phyloP scores from a whole-genome alignment of 2,797 vertebrate genomes.

The Iguana delicatissima region DNA sequence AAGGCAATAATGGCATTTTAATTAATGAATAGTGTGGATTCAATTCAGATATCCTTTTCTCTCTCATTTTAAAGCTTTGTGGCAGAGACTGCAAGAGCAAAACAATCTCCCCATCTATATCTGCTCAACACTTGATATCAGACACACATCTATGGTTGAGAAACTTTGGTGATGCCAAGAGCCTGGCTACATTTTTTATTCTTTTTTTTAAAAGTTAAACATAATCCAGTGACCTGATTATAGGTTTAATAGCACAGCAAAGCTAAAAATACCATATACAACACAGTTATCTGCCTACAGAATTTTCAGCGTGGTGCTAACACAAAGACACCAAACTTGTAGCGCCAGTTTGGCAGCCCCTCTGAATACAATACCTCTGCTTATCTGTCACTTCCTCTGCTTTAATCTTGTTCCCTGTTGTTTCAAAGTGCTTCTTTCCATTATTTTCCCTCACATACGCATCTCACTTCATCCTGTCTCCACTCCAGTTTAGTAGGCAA shows the following conservation, averaged over 20 bases:
- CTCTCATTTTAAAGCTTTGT: conserved; percentile 32
- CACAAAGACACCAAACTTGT: conserved; percentile 1
- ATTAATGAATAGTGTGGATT: neutral
- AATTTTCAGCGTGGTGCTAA: conserved; percentile 21
- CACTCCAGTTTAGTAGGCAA: conserved; percentile 79
- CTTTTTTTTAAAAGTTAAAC: conserved; percentile 10
- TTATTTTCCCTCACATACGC: neutral
- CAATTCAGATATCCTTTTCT: conserved; percentile 31
- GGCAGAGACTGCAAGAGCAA: conserved; percentile 31
- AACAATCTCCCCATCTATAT: neutral
- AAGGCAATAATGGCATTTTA: conserved; percentile 6
- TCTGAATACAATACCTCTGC: conserved; percentile 50
- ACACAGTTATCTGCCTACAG: neutral
- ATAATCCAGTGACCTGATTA: conserved; percentile 2
- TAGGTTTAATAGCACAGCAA: neutral
- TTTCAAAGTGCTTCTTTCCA: neutral
- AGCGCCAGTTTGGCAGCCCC: conserved; percentile 27
- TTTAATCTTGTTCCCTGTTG: conserved; percentile 46
- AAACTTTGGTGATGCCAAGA: neutral
- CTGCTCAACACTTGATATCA: neutral
- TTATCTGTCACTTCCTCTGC: conserved; percentile 15
- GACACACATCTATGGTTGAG: conserved; percentile 50
- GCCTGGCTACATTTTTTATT: neutral
- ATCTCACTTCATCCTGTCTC: neutral
- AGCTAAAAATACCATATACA: conserved; percentile 27